Evolutionary conservation across 2,888 invertebrate species (phyloP).

Genomic region (Meiosimyza decipiens): DNA sequence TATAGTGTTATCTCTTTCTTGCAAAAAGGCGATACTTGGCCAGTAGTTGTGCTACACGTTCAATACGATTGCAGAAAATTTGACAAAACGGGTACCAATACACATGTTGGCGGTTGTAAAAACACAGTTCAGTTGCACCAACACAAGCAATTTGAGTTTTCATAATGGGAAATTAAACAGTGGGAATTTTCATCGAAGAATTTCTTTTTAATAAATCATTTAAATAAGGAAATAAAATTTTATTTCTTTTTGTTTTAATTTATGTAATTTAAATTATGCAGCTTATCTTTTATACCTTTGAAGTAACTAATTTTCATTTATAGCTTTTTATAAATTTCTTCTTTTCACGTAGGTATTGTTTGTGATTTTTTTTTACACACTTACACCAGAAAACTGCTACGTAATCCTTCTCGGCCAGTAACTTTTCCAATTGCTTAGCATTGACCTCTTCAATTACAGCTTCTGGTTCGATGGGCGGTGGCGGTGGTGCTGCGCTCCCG

Average conservation of each 20-base stretch:
- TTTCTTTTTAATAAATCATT: too few relatives aligned
- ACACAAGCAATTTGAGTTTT: too few relatives aligned
- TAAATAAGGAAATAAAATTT: too few relatives aligned
- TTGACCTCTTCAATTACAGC: slow-evolving; percentile 94
- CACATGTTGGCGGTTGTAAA: too few relatives aligned
- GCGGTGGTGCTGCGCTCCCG: slow-evolving; percentile 63
- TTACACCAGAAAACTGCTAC: slow-evolving; percentile 97
- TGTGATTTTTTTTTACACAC: slow-evolving; percentile 67
- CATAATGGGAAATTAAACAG: too few relatives aligned
- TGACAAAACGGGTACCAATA: too few relatives aligned
- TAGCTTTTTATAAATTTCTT: slow-evolving; percentile 19
- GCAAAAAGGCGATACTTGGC: too few relatives aligned
- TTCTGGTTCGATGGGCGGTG: slow-evolving; percentile 68
- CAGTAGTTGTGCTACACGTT: too few relatives aligned
- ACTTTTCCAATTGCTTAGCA: slow-evolving; percentile 89
- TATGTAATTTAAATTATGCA: not conserved
- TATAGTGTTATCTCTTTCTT: too few relatives aligned
- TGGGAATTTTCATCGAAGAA: too few relatives aligned
- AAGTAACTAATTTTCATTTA: not conserved
- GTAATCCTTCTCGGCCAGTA: slow-evolving; percentile 91
- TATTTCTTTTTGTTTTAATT: slow-evolving; percentile 9
- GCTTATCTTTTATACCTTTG: not conserved
- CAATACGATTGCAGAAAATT: too few relatives aligned
- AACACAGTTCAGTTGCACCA: too few relatives aligned
- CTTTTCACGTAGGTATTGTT: slow-evolving; percentile 26